A percentile compares a stretch with the other conserved stretches of the same genome.
phyloP scores from a whole-genome alignment of 2,888 invertebrate genomes.

The Liopterus haemorrhoidalis region DNA sequence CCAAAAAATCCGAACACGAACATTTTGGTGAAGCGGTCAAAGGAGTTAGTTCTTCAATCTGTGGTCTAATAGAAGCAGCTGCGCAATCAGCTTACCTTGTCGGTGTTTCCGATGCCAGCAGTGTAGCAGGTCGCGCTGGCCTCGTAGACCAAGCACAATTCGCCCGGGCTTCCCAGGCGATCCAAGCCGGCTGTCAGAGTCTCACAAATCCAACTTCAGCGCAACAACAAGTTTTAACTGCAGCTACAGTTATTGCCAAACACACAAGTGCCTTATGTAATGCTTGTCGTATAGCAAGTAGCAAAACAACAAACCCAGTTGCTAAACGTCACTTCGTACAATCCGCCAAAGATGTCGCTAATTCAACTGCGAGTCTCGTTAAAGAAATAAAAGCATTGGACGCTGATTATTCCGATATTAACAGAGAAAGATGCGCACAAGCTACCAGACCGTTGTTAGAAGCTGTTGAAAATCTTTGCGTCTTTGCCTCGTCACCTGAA shows the following conservation, averaged over 20 bases:
- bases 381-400: slow-evolving; percentile 90
- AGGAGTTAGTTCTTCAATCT: slow-evolving; percentile 80
- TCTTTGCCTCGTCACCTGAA: slow-evolving; percentile 90
- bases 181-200: slow-evolving; percentile 80
- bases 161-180: slow-evolving; percentile 81
- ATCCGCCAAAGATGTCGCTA: slow-evolving; percentile 95
- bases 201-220: slow-evolving; percentile 65
- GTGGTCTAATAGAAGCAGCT: slow-evolving; percentile 85
- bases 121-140: slow-evolving; percentile 81
- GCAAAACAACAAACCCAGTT: slow-evolving; percentile 81
- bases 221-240: slow-evolving; percentile 80
- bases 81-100: slow-evolving; percentile 94
- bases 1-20: slow-evolving; percentile 79
- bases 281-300: slow-evolving; percentile 88
- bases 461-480: slow-evolving; percentile 86
- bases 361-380: slow-evolving; percentile 88
- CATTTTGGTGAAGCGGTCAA: slow-evolving; percentile 79
- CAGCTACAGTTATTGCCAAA: slow-evolving; percentile 90
- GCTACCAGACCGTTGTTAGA: slow-evolving; percentile 79
- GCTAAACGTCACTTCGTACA: slow-evolving; percentile 96
- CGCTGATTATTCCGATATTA: slow-evolving; percentile 72
- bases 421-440: slow-evolving; percentile 63
- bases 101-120: slow-evolving; percentile 86
- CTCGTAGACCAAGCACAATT: slow-evolving; percentile 85
- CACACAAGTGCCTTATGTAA: slow-evolving; percentile 95